Evolutionary conservation across 2,113 vertebrate species (phyloP).

Genomic region (Rafetus swinhoei): DNA sequence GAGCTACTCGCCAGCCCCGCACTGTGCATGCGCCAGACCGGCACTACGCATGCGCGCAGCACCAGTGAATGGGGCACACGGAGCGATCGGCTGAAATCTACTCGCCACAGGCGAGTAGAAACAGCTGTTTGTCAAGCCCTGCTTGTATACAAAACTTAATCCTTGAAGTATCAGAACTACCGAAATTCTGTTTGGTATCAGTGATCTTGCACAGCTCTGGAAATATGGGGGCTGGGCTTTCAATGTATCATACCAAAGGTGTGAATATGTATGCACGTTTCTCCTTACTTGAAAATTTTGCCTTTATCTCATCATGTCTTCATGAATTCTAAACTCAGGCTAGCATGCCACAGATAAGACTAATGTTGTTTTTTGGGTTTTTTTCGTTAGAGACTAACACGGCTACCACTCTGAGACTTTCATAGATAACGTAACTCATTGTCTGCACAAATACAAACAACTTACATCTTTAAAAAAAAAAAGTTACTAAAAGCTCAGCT

Average conservation of each 20-base stretch:
- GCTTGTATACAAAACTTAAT: not conserved
- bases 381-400: too few relatives aligned
- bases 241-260: slow-evolving; percentile 18
- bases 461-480: not conserved
- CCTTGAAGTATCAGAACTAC: not conserved
- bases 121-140: too few relatives aligned
- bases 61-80: too few relatives aligned
- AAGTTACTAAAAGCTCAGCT: not conserved
- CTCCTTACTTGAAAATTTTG: slow-evolving; percentile 46
- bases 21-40: too few relatives aligned
- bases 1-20: too few relatives aligned
- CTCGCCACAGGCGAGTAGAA: too few relatives aligned
- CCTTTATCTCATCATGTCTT: slow-evolving; percentile 50
- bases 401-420: not conserved
- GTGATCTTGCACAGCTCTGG: not conserved
- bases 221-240: not conserved
- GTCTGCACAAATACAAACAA: not conserved
- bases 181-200: not conserved
- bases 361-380: not conserved
- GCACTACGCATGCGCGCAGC: too few relatives aligned
- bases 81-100: too few relatives aligned
- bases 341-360: slow-evolving; percentile 9
- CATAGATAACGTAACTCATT: slow-evolving; percentile 19
- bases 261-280: slow-evolving; percentile 14
- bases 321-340: not conserved